Evolutionary conservation across 1,140 invertebrate species (phyloP), one percentile per base, ranked within the genome.

Genomic region (Drosophila neocordata): DNA sequence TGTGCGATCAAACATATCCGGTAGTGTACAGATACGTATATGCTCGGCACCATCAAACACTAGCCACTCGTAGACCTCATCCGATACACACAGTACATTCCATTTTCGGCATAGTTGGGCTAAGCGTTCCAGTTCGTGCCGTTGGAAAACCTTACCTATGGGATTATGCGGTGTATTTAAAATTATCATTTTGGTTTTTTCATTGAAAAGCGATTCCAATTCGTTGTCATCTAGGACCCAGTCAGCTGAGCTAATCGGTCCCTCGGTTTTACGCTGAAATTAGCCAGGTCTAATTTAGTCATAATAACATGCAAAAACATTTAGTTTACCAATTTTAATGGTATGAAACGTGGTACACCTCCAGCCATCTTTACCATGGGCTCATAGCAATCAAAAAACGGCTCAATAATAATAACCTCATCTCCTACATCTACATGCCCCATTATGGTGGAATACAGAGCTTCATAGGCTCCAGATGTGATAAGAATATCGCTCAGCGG

Each of bases 11-110:
- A 97, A 99, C 99, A 99, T 99, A 4, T 93, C 97, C 12, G 98
- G 98, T 8, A 99, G 91, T 0, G 97, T 96, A n/a, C 96, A 96
- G 67, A 99, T 98, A 89, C 97, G 94, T 65, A 98, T 94, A 92
- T 99, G 98, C 90, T 97, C 93, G 48, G 95, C 93, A 1, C 96
- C 96, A 87, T 96, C 94, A 90, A 97, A 99, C 15, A 98, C 96
- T 78, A 99, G 94, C 97, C 98, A 99, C 92, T 99, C 98, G 77
- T 99, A 99, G 1, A 99, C 99, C 92, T 99, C 99, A 93, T 99
- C 98, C 6, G 97, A 96, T 18, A 99, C 93, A 63, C 97, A 98
- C 5, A 99, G 92, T 5, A 96, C 95, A 92, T 99, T 96, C 94
- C 97, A 95, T 91, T 99, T 98, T 82, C 96, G 97, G 84, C 97